A percentile compares a stretch with the other conserved stretches of the same genome.
phyloP scores from a whole-genome alignment of 1,140 invertebrate species.

The Trichoplusia ni region DNA sequence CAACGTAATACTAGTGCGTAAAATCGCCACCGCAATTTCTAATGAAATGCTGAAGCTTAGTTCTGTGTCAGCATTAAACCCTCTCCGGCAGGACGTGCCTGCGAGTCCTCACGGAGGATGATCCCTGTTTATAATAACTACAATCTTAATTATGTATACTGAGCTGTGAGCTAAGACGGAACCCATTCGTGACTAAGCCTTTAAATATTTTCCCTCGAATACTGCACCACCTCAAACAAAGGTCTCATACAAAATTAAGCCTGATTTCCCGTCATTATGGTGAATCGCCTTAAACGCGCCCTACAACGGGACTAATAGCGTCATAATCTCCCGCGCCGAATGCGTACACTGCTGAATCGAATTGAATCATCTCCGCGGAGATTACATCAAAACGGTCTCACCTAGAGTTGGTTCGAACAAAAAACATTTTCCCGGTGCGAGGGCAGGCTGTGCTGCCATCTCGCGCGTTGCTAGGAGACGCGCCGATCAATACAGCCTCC shows the following conservation, averaged over 20 bases:
- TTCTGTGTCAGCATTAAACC: constrained; percentile 4
- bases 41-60: not conserved
- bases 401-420: constrained; percentile 71
- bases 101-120: not conserved
- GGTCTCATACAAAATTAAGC: constrained; percentile 10
- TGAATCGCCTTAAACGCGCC: constrained; percentile 20
- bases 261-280: constrained; percentile 7
- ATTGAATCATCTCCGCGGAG: constrained; percentile 69
- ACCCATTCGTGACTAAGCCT: not conserved
- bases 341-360: constrained; percentile 52
- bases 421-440: constrained; percentile 62
- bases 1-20: no score
- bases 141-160: constrained; percentile 11
- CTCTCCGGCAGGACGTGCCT: constrained; percentile 32
- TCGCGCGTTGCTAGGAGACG: constrained; percentile 78
- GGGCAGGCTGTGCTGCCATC: constrained; percentile 72
- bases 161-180: not conserved
- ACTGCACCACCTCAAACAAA: not conserved
- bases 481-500: constrained; percentile 79
- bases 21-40: no score
- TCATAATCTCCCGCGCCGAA: constrained; percentile 48
- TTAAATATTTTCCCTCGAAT: not conserved
- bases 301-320: constrained; percentile 47
- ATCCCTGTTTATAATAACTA: constrained; percentile 4
- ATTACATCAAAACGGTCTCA: constrained; percentile 76